Percentiles rank a stretch among this genome's conserved stretches.
Conservation (phyloP, 1,140 invertebrate species). For the Cyphomyrmex costatus region DNA sequence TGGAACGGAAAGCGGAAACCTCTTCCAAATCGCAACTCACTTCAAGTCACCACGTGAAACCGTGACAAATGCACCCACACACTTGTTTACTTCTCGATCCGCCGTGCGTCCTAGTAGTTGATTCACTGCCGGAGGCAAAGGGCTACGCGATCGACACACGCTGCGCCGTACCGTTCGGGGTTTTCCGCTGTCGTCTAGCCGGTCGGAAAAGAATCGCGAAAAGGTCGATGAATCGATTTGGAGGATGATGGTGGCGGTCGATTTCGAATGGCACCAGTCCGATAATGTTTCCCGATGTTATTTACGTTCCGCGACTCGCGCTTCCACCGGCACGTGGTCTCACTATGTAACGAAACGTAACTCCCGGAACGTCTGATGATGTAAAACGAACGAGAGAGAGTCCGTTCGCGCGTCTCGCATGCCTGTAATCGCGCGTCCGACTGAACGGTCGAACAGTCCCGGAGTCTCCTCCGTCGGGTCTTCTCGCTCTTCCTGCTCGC, state of each 20-base stretch:
- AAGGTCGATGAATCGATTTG: neutral
- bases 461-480: slow-evolving; percentile 72
- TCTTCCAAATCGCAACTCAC: slow-evolving; percentile 46
- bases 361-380: slow-evolving; percentile 65
- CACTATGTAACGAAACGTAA: slow-evolving; percentile 69
- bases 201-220: neutral
- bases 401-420: slow-evolving; percentile 83
- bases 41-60: slow-evolving; percentile 67
- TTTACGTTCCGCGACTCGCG: slow-evolving; percentile 44
- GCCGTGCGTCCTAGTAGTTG: neutral
- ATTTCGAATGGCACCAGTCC: neutral
- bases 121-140: neutral
- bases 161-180: too few relatives aligned
- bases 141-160: slow-evolving; percentile 32
- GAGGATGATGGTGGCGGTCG: neutral
- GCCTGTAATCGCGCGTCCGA: slow-evolving; percentile 85
- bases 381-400: slow-evolving; percentile 8
- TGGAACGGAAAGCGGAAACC: neutral
- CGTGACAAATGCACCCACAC: slow-evolving; percentile 67
- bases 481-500: slow-evolving; percentile 78
- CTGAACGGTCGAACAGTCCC: slow-evolving; percentile 80
- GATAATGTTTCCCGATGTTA: slow-evolving; percentile 1
- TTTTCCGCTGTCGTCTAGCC: too few relatives aligned
- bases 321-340: slow-evolving; percentile 78
- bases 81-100: slow-evolving; percentile 1